These are phyloP conservation scores for Drosophila punjabiensis DNA, from an alignment of 1,140 invertebrate genomes.

Conservation along the genomic window DNA sequence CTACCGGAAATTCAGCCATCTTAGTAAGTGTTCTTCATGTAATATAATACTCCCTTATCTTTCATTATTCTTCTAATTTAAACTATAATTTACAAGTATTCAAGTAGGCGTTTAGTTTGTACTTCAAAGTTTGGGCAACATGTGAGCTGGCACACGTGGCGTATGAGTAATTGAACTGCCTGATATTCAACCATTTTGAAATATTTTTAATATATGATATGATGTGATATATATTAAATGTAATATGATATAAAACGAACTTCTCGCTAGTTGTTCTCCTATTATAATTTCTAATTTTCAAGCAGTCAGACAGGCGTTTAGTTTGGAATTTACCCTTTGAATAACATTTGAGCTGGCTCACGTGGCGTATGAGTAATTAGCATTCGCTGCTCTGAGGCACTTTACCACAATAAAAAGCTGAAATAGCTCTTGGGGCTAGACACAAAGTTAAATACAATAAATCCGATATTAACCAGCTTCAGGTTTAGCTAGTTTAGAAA, in stretches of 20 bases:
- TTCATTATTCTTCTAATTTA: no score
- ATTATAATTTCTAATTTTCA: constrained; percentile 3
- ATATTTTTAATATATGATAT: no score
- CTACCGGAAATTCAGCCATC: background rate
- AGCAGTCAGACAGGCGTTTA: background rate
- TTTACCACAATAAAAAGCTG: no score
- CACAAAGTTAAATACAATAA: constrained; percentile 4
- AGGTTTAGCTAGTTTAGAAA: background rate
- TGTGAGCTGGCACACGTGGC: background rate
- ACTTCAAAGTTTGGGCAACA: background rate
- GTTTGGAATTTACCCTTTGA: background rate
- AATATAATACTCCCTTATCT: no score
- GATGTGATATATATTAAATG: no score
- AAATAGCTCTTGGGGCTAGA: background rate
- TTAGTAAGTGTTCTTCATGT: no score
- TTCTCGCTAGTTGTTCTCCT: background rate
- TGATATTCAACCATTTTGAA: background rate
- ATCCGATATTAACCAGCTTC: background rate
- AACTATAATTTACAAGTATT: no score
- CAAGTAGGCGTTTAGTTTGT: no score
- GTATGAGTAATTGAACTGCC: background rate
- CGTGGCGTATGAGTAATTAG: constrained; percentile 14
- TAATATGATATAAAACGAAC: background rate
- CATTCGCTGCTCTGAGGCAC: background rate
- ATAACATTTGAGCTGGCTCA: background rate